Conservation (phyloP, 1,140 invertebrate species). For the Solenopsis invicta region DNA sequence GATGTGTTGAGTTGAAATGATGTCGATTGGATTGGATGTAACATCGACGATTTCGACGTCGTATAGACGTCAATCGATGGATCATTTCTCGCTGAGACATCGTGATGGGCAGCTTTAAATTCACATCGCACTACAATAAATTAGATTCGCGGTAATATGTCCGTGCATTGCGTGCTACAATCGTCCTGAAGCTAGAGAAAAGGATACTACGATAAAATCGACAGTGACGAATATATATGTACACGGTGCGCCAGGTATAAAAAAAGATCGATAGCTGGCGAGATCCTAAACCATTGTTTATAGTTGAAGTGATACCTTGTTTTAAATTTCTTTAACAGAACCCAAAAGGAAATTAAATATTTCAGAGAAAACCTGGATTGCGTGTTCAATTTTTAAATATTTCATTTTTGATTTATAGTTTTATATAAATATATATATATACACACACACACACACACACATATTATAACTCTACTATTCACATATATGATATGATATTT, state of each 20-base stretch:
- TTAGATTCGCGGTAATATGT: slow-evolving; percentile 18
- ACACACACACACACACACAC: not conserved
- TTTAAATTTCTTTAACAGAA: not conserved
- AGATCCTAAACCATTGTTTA: slow-evolving; percentile 5
- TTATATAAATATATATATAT: too few relatives aligned
- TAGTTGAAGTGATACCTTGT: not conserved
- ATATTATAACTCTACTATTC: not conserved
- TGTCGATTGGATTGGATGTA: too few relatives aligned
- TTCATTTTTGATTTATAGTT: too few relatives aligned
- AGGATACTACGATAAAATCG: slow-evolving; percentile 44
- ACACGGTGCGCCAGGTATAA: slow-evolving; percentile 6
- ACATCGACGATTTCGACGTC: too few relatives aligned
- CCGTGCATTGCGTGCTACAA: slow-evolving; percentile 3
- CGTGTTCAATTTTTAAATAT: not conserved
- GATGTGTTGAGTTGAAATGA: too few relatives aligned
- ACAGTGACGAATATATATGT: slow-evolving; percentile 47
- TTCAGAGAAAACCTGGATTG: not conserved
- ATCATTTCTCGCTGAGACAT: too few relatives aligned
- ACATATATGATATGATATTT: not conserved
- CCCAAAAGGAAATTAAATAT: not conserved
- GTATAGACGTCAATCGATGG: too few relatives aligned
- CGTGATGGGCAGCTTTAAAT: slow-evolving; percentile 49
- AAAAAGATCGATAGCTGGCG: slow-evolving; percentile 13
- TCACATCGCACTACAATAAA: slow-evolving; percentile 31
- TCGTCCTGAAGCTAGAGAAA: slow-evolving; percentile 42